Evolutionary conservation across 2,113 vertebrate genomes (phyloP), one percentile per base, ranked within the genome.

Genomic region (Thalassoma bifasciatum): DNA sequence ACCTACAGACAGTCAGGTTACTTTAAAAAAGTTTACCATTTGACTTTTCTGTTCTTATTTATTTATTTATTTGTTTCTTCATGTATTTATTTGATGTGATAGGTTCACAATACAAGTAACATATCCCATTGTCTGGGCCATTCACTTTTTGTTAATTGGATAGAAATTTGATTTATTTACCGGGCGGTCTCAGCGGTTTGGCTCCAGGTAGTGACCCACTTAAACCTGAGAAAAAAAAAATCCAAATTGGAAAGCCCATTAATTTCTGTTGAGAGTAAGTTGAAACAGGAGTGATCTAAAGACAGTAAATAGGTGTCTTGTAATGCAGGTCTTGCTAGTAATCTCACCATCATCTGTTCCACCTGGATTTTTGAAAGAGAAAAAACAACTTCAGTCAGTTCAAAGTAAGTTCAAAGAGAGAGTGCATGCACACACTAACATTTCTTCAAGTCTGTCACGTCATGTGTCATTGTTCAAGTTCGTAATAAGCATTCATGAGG

Each of bases 141-240:
- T 40, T 19, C n/a, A 19, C 21, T 46, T 12, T 16, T 66, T 42
- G 22, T 44, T 5, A 8, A 16, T 44, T 10, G 56, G 44, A 38
- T 60, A 1, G 10, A 42, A 46, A 64, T 34, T 6, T 58, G n/a
- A 59, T 81, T 64, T 17, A 50, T 75, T 83, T 49, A 93, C 93
- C 93, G 88, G 93, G 93, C 22, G 92, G 90, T 84, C 89, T 93
- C 16, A 94, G 74, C 58, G 93, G 93, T 79, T 85, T 91, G 26
- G 85, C 88, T 85, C 89, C 89, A 59, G 90, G 91, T 52, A 93
- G 76, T 2, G 50, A 19, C 13, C 70, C 82, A 58, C 58, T 53
- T 49, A 74, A 47, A 72, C 78, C 91, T 93, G 64, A 13, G 81
- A 78, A 67, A 49, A 21, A 57, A 68, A 16, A n/a, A n/a, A n/a